Conservation (phyloP, 2,113 vertebrate genomes). For the Tachysurus vachellii region DNA sequence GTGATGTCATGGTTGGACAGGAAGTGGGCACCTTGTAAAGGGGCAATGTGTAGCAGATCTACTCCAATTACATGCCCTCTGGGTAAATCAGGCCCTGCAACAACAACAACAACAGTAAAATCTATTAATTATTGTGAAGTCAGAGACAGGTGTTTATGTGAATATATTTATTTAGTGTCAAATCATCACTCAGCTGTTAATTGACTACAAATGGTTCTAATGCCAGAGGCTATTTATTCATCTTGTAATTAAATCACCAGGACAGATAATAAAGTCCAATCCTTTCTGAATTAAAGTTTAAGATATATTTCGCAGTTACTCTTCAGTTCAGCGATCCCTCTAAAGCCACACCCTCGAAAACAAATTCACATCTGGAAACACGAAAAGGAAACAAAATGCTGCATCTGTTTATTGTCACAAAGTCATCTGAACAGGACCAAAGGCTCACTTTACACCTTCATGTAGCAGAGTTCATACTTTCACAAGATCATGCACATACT, state of each 20-base stretch:
- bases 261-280: not conserved
- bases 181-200: not conserved
- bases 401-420: not conserved
- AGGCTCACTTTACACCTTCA: not conserved
- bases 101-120: not conserved
- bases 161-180: not conserved
- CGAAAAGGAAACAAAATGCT: not conserved
- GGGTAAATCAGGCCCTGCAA: conserved; percentile 74
- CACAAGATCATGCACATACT: not conserved
- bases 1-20: conserved; percentile 78
- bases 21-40: conserved; percentile 86
- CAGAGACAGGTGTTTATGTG: not conserved
- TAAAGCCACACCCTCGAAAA: not conserved
- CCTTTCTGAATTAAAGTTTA: not conserved
- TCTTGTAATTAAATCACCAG: not conserved
- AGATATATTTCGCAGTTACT: not conserved
- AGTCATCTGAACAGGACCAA: not conserved
- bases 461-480: not conserved
- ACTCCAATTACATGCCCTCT: conserved; percentile 84
- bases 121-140: not conserved
- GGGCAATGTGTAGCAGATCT: conserved; percentile 80
- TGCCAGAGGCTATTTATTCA: not conserved
- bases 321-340: not conserved
- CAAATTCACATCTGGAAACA: not conserved
- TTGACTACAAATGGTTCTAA: not conserved